Percentiles rank a stretch among this genome's conserved stretches.
These are phyloP conservation scores for Lethrus apterus DNA, from an alignment of 1,140 invertebrate genomes.

Conservation along the genomic window DNA sequence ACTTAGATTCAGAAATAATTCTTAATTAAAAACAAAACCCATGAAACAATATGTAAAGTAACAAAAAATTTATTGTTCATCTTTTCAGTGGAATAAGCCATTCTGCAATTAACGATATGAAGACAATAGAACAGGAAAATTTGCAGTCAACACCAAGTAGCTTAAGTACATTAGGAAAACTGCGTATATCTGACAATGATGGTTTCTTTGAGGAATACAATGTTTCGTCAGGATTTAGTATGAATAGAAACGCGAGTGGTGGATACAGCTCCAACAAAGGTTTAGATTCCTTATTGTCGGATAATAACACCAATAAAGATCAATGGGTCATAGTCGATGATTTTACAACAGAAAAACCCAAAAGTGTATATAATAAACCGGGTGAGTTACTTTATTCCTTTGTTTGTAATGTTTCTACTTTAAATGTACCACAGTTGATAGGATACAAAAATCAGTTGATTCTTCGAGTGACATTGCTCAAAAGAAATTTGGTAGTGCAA, in stretches of 20 bases:
- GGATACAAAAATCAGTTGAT: neutral
- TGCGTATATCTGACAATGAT: slow-evolving; percentile 34
- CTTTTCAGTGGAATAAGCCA: slow-evolving; percentile 74
- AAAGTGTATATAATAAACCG: slow-evolving; percentile 9
- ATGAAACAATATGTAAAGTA: slow-evolving; percentile 1
- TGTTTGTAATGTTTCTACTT: no score
- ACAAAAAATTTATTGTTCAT: slow-evolving; percentile 17
- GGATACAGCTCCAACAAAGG: slow-evolving; percentile 7
- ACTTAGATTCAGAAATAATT: no score
- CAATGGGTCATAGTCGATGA: slow-evolving; percentile 38
- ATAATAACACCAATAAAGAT: slow-evolving; percentile 23
- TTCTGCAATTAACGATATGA: slow-evolving; percentile 89
- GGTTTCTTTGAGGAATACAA: slow-evolving; percentile 42
- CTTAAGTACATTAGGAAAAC: slow-evolving; percentile 34
- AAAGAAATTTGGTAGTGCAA: slow-evolving; percentile 93
- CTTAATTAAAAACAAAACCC: neutral
- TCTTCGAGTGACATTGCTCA: slow-evolving; percentile 51
- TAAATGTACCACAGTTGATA: no score
- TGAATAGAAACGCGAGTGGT: slow-evolving; percentile 39
- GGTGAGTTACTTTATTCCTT: no score
- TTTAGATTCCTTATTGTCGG: slow-evolving; percentile 20
- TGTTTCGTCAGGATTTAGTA: slow-evolving; percentile 46
- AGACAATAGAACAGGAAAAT: slow-evolving; percentile 80
- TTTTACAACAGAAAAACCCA: slow-evolving; percentile 28
- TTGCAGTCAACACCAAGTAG: slow-evolving; percentile 27